Conservation (phyloP, 2,113 vertebrate genomes). For the human (Homo sapiens) region GRCh38 chrX:132239501-132240000, state of each 20-base stretch:
- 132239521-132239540: no score
- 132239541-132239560: no score
- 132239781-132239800: slow-evolving; percentile 38
- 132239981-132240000: neutral
- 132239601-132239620: neutral
- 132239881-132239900: slow-evolving; percentile 39
- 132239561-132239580: no score
- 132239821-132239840: slow-evolving; percentile 34
- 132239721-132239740: slow-evolving; percentile 14
- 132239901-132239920: slow-evolving; percentile 21
- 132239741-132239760: slow-evolving; percentile 39
- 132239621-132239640: slow-evolving; percentile 21
- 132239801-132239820: neutral
- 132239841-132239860: slow-evolving; percentile 49
- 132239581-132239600: neutral
- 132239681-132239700: slow-evolving; percentile 1
- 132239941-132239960: slow-evolving; percentile 1
- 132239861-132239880: slow-evolving; percentile 29
- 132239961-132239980: slow-evolving; percentile 12
- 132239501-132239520: neutral
- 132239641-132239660: neutral
- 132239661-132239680: neutral
- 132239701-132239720: slow-evolving; percentile 27
- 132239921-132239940: slow-evolving; percentile 24
- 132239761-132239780: slow-evolving; percentile 6